phyloP scores from a whole-genome alignment of 2,888 invertebrate genomes.

The Julus scandinavius region DNA sequence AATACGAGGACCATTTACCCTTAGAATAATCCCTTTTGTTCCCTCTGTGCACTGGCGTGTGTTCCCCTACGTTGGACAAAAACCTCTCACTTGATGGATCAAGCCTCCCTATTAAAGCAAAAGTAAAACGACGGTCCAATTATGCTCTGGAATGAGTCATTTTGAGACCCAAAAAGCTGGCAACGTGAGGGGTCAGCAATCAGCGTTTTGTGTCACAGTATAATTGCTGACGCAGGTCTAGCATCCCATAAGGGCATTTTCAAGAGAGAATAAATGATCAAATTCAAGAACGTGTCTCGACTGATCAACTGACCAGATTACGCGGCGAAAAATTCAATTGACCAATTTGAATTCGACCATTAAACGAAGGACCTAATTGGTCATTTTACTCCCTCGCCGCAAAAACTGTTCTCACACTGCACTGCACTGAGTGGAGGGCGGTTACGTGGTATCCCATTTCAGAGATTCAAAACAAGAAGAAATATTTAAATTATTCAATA shows the following conservation, averaged over 20 bases:
- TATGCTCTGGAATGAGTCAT: slow-evolving; percentile 23
- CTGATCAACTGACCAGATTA: background rate
- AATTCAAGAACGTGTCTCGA: slow-evolving; percentile 30
- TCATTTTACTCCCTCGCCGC: background rate
- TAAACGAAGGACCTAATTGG: background rate
- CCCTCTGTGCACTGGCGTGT: background rate
- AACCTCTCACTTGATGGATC: background rate
- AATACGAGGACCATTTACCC: slow-evolving; percentile 30
- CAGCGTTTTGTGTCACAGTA: slow-evolving; percentile 2
- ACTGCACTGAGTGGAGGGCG: background rate
- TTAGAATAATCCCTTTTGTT: slow-evolving; percentile 30
- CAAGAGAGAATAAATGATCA: background rate
- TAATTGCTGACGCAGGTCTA: slow-evolving; percentile 17
- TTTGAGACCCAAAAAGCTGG: slow-evolving; percentile 13
- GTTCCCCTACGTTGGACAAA: slow-evolving; percentile 25
- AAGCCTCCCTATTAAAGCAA: background rate
- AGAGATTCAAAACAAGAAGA: no score
- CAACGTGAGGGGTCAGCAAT: slow-evolving; percentile 35
- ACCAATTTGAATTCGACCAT: background rate
- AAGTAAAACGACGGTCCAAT: slow-evolving; percentile 24
- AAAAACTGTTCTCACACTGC: background rate
- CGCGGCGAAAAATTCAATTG: background rate
- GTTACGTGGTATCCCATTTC: background rate
- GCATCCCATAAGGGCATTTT: background rate
- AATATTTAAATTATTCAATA: no score